Conservation (phyloP, 2,888 invertebrate species). For the Esperia sulphurella region DNA sequence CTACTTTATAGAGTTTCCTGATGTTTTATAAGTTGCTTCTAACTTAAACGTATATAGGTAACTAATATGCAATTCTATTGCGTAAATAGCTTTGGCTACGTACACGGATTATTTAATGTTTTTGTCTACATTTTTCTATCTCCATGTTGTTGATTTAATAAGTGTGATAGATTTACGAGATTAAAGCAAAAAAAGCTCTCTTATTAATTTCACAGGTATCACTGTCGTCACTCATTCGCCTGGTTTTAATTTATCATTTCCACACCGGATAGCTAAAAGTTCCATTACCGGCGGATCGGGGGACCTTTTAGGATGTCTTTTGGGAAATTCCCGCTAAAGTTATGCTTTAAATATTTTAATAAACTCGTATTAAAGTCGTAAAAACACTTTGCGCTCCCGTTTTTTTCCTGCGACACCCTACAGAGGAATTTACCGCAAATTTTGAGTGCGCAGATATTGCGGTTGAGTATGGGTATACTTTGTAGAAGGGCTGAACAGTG, state of each 20-base stretch:
- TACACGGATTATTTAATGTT: too few relatives aligned
- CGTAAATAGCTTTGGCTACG: too few relatives aligned
- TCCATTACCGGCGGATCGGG: slow-evolving; percentile 48
- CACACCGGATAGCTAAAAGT: slow-evolving; percentile 52
- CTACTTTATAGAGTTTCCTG: too few relatives aligned
- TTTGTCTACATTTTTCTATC: background rate
- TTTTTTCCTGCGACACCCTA: slow-evolving; percentile 58
- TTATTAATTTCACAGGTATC: slow-evolving; percentile 12
- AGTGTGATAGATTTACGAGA: slow-evolving; percentile 9
- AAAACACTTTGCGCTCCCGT: slow-evolving; percentile 72
- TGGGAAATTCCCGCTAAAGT: slow-evolving; percentile 73
- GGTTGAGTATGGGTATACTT: slow-evolving; percentile 9
- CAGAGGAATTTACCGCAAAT: slow-evolving; percentile 37
- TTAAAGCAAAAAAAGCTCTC: slow-evolving; percentile 28
- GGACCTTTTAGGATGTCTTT: slow-evolving; percentile 65
- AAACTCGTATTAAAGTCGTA: slow-evolving; percentile 76
- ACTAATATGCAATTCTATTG: too few relatives aligned
- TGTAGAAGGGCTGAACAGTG: too few relatives aligned
- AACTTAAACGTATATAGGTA: too few relatives aligned
- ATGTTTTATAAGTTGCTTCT: too few relatives aligned
- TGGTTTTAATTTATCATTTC: slow-evolving; percentile 70
- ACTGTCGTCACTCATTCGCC: slow-evolving; percentile 35
- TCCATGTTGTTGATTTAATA: background rate
- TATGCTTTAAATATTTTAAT: slow-evolving; percentile 77
- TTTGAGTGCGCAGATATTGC: slow-evolving; percentile 23